Percentiles rank a stretch among this genome's conserved stretches.
These are phyloP conservation scores for Tetramorium simillimum DNA, from an alignment of 1,140 invertebrate species.

Conservation along the genomic window DNA sequence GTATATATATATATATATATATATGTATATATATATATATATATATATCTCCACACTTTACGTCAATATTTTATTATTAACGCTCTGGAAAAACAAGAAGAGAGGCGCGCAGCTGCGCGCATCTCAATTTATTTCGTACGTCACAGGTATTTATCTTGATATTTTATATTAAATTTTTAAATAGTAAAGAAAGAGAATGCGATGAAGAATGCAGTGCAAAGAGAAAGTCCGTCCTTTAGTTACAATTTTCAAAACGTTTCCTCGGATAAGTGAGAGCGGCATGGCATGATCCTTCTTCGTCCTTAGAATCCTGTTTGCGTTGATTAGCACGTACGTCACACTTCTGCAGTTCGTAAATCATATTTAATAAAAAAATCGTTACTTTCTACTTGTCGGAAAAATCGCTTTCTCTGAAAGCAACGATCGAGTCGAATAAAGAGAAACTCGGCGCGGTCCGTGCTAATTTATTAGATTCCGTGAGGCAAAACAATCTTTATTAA, in stretches of 20 bases:
- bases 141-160: not conserved
- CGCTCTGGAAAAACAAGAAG: not conserved
- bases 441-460: not conserved
- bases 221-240: not conserved
- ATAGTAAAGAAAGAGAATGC: not conserved
- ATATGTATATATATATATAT: not conserved
- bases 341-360: not conserved
- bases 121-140: constrained; percentile 6
- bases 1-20: not conserved
- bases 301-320: not conserved
- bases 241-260: not conserved
- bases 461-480: constrained; percentile 30
- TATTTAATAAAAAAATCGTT: constrained; percentile 28
- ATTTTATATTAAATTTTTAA: not conserved
- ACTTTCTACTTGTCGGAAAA: not conserved
- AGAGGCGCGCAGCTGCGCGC: not conserved
- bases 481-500: not conserved
- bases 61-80: constrained; percentile 45
- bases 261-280: not conserved
- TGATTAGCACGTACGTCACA: not conserved
- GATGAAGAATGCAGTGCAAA: not conserved
- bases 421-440: not conserved
- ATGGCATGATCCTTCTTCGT: not conserved
- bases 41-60: not conserved
- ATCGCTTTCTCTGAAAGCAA: not conserved